Base-by-base conservation (phyloP, 2,888 invertebrate genomes). In the Leptopilina drosophilae region DNA sequence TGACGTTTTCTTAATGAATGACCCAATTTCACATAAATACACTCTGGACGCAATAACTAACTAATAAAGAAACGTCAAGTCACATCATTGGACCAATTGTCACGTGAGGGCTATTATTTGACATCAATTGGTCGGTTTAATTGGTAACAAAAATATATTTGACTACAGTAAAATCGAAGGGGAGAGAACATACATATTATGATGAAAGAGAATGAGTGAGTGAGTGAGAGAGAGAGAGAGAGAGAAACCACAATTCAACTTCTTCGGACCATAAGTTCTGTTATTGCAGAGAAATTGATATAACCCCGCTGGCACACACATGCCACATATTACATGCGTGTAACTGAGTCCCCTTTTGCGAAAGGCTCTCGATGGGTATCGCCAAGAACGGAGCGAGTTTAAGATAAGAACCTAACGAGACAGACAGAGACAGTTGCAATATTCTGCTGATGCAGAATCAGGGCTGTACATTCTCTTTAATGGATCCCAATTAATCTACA, bases 251-350 rank as follows among this genome's bases (percentile, higher is more conserved):
- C 26, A 33, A 73, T 33, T 49, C 73, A 33, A 56, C 69, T 69
- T 33, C 69, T 53, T 69, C 56, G 73, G 33, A 56, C 33, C 73
- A 73, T 53, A 53, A 53, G 73, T 73, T 73, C 73, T 73, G 73
- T 73, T 73, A 73, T 73, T 73, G 73, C 73, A 33, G 56, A 73
- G 73, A 73, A 73, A 73, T 73, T 73, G 56, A 73, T 73, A 56
- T 73, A 73, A 73, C 73, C 73, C 73, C 33, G 73, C 73, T 73
- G 73, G 73, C 56, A 56, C 73, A 73, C 73, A 73, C 73, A 73
- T 73, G 73, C 73, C 53, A 73, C 73, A 73, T 56, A 73, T 73
- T 73, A 56, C 73, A 53, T 73, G 40, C 73, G 73, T 73, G 73
- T 73, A 73, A 73, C 73, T 56, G 26, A 73, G 49, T 53, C n/a